Evolutionary conservation across 2,113 vertebrate species (phyloP).

Genomic region (Cephalopterus ornatus): DNA sequence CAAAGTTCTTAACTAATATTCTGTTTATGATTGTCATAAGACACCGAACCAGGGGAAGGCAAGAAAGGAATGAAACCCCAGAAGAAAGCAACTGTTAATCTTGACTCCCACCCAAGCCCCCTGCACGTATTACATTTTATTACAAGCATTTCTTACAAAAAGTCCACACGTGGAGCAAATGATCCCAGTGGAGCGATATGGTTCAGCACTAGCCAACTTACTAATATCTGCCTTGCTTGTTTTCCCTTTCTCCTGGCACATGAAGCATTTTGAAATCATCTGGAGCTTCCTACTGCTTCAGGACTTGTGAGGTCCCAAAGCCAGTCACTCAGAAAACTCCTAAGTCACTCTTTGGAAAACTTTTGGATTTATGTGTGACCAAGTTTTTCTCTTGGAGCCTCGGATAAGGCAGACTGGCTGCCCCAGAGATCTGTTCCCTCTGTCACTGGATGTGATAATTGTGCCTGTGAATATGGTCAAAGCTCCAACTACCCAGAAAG

Average conservation of each 20-base stretch:
- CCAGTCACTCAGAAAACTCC: not conserved
- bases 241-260: not conserved
- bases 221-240: not conserved
- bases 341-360: not conserved
- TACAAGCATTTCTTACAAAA: constrained; percentile 6
- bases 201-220: not conserved
- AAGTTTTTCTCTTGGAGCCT: not conserved
- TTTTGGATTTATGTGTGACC: not conserved
- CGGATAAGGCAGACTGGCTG: not conserved
- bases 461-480: not conserved
- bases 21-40: not conserved
- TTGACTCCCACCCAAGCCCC: constrained; percentile 10
- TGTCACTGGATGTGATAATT: not conserved
- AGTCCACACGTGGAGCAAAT: not conserved
- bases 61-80: not conserved
- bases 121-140: not conserved
- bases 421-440: not conserved
- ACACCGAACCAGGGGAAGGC: not conserved
- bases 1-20: not conserved
- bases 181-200: not conserved
- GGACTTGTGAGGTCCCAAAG: not conserved
- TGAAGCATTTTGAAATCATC: constrained; percentile 7
- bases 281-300: not conserved
- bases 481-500: not conserved
- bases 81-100: constrained; percentile 5